phyloP scores from a whole-genome alignment of 2,113 vertebrate genomes.

The Corythornis vintsioides region DNA sequence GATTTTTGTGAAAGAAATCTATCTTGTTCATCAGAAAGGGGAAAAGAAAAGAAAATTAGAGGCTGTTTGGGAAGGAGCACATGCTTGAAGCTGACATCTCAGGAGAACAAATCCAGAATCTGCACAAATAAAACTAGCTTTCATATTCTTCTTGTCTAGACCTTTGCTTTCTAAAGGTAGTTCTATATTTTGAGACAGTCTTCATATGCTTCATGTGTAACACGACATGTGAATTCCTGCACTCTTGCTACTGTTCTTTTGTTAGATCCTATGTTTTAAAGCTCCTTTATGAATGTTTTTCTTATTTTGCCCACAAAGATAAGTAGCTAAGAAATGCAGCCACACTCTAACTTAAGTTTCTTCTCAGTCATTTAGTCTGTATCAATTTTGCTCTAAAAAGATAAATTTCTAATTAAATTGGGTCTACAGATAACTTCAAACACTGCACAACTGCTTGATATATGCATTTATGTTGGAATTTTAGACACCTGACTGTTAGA shows the following conservation, averaged over 20 bases:
- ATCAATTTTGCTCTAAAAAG: background rate
- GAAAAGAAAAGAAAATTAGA: background rate
- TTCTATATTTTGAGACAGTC: background rate
- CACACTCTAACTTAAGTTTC: background rate
- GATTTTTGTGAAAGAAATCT: background rate
- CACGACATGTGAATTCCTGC: background rate
- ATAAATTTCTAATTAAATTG: background rate
- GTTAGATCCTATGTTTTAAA: background rate
- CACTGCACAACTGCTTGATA: background rate
- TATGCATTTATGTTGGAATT: background rate
- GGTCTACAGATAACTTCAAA: background rate
- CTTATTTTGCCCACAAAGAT: background rate
- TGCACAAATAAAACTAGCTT: background rate
- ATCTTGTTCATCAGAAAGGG: background rate
- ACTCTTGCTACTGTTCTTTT: background rate
- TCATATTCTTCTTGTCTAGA: background rate
- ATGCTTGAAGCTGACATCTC: background rate
- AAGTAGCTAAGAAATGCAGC: background rate
- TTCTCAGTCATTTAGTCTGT: background rate
- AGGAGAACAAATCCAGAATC: background rate
- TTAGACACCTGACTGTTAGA: background rate
- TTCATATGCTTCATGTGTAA: background rate
- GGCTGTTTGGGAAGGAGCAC: background rate
- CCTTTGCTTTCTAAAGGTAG: background rate
- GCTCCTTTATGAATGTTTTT: background rate